Evolutionary conservation across 2,113 vertebrate genomes (phyloP).

Genomic region (Gallinago undulata): DNA sequence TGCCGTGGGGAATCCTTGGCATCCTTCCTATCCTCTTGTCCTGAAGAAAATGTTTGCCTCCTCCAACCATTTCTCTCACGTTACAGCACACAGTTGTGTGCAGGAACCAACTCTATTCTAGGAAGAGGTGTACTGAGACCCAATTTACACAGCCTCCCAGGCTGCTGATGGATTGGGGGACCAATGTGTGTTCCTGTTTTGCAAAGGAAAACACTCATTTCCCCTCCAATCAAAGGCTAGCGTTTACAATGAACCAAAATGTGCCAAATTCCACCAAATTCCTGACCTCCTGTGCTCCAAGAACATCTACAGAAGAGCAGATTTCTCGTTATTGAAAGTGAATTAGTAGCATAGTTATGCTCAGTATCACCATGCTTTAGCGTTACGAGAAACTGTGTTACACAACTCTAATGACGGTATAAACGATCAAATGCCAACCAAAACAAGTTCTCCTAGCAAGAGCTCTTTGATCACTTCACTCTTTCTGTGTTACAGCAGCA

Average conservation of each 20-base stretch:
- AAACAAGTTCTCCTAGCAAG: background rate
- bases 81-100: background rate
- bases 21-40: background rate
- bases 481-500: background rate
- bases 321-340: background rate
- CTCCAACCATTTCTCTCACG: background rate
- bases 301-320: background rate
- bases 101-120: background rate
- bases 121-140: background rate
- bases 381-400: background rate
- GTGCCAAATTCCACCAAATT: slow-evolving; percentile 27
- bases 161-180: background rate
- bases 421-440: background rate
- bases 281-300: background rate
- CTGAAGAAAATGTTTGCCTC: background rate
- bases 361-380: background rate
- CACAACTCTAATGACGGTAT: background rate
- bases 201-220: slow-evolving; percentile 45
- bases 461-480: background rate
- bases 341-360: background rate
- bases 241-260: slow-evolving; percentile 33
- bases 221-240: slow-evolving; percentile 18
- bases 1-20: background rate
- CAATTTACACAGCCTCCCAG: background rate
- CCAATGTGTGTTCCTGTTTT: background rate